These are phyloP conservation scores for Leistus spinibarbis DNA, from an alignment of 2,888 invertebrate species.

Conservation along the genomic window DNA sequence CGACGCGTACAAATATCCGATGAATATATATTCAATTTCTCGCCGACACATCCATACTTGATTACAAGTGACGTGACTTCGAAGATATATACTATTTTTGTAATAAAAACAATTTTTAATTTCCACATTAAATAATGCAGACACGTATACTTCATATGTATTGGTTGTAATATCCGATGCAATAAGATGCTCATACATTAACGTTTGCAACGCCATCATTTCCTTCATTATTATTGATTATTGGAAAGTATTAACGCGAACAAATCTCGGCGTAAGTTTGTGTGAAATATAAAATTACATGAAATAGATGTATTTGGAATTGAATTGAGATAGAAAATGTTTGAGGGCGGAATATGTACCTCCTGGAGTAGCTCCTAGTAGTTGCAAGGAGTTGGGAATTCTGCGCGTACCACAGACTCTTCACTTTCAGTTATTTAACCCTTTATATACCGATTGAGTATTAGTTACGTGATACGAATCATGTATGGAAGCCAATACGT, in stretches of 20 bases:
- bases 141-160: not conserved
- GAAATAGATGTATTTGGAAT: not conserved
- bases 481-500: too few species aligned
- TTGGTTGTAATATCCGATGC: conserved; percentile 22
- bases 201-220: not conserved
- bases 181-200: not conserved
- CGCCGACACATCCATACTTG: conserved; percentile 29
- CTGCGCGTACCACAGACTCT: not conserved
- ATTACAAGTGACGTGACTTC: conserved; percentile 30
- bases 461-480: not conserved
- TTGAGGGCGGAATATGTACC: not conserved
- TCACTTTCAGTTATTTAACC: not conserved
- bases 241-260: not conserved
- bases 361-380: not conserved
- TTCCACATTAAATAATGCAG: conserved; percentile 29
- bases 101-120: conserved; percentile 35
- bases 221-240: not conserved
- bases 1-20: conserved; percentile 6
- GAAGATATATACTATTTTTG: not conserved
- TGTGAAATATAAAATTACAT: not conserved
- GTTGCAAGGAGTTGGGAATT: not conserved
- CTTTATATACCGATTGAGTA: not conserved
- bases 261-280: not conserved
- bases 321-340: not conserved
- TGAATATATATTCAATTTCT: conserved; percentile 10